phyloP scores from a whole-genome alignment of 2,113 vertebrate genomes.

The Todiramphus saurophagus region DNA sequence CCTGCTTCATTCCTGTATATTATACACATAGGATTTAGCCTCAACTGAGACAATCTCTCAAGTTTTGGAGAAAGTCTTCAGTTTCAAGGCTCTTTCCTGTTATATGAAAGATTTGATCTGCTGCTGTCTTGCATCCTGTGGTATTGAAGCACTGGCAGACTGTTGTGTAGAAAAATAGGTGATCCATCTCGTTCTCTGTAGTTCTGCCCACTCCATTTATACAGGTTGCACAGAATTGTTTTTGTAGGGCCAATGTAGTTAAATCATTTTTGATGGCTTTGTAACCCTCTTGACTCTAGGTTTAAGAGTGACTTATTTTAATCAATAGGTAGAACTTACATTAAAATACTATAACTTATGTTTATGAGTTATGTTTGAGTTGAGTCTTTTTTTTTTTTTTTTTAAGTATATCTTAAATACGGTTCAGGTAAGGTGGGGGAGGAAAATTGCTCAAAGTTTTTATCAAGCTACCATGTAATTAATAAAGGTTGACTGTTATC shows the following conservation, averaged over 20 bases:
- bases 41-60: not conserved
- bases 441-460: not conserved
- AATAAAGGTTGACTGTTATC: not conserved
- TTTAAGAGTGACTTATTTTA: not conserved
- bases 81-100: not conserved
- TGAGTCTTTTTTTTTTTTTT: not conserved
- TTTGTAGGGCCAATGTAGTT: not conserved
- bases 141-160: not conserved
- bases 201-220: not conserved
- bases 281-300: rapidly evolving
- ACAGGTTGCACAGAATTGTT: not conserved
- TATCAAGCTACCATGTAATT: not conserved
- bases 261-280: not conserved
- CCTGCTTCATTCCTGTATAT: not conserved
- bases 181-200: not conserved
- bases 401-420: not conserved
- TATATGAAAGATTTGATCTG: not conserved
- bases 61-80: not conserved
- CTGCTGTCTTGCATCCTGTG: not conserved
- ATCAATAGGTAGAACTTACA: not conserved
- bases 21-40: not conserved
- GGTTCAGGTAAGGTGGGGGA: not conserved
- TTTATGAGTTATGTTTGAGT: not conserved
- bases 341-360: not conserved
- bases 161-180: rapidly evolving